These are phyloP conservation scores for Odontocerum albicorne DNA, from an alignment of 2,888 invertebrate species.

Conservation along the genomic window DNA sequence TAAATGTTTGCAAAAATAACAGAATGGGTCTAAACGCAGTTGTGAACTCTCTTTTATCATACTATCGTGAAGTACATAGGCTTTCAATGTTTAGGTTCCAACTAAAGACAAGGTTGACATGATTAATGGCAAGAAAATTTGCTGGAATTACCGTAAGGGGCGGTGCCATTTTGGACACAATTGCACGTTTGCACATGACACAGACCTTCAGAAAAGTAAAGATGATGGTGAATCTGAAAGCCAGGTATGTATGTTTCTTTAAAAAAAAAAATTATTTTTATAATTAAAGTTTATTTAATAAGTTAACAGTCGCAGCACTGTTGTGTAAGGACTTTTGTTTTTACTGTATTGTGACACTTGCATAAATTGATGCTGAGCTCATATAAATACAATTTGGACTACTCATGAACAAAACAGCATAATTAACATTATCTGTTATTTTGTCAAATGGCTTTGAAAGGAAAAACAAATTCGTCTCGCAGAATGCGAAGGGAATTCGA, in stretches of 20 bases:
- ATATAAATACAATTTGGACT: too few species aligned
- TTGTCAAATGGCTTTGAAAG: too few species aligned
- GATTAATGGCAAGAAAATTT: slow-evolving; percentile 86
- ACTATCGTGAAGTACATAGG: slow-evolving; percentile 59
- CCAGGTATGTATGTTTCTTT: slow-evolving; percentile 47
- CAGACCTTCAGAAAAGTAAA: slow-evolving; percentile 70
- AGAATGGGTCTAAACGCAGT: not conserved
- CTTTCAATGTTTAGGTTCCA: slow-evolving; percentile 59
- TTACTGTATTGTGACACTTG: too few species aligned
- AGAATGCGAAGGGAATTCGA: too few species aligned
- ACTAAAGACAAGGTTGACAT: slow-evolving; percentile 71
- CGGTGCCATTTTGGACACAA: slow-evolving; percentile 89
- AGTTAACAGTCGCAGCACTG: too few species aligned
- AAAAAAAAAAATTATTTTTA: too few species aligned
- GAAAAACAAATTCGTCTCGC: too few species aligned
- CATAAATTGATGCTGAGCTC: too few species aligned
- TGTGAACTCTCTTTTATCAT: slow-evolving; percentile 42
- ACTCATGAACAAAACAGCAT: too few species aligned
- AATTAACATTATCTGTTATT: too few species aligned
- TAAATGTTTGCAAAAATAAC: not conserved
- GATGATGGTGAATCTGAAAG: slow-evolving; percentile 62
- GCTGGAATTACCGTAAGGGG: slow-evolving; percentile 92
- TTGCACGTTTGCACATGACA: slow-evolving; percentile 90
- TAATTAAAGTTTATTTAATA: too few species aligned
- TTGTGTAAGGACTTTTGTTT: too few species aligned